phyloP scores from a whole-genome alignment of 2,888 invertebrate genomes.

The Agonopterix alstromeriana region DNA sequence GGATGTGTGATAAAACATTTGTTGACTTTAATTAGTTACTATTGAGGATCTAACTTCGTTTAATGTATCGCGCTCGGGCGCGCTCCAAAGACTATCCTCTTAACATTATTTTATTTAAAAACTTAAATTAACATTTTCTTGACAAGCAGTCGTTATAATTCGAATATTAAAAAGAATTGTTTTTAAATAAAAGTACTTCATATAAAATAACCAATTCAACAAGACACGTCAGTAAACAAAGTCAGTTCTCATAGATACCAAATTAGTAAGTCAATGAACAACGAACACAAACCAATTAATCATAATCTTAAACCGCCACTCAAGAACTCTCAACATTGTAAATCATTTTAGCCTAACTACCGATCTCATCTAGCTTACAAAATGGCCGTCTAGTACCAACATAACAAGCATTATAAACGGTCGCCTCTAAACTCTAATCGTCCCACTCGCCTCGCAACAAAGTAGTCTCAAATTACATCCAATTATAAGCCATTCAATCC shows the following conservation, averaged over 20 bases:
- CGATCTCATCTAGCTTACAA: slow-evolving; percentile 45
- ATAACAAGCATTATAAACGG: slow-evolving; percentile 51
- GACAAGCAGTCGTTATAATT: too few species aligned
- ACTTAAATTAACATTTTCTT: too few species aligned
- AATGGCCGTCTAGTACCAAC: slow-evolving; percentile 55
- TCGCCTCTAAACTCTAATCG: slow-evolving; percentile 56
- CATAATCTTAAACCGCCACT: slow-evolving; percentile 39
- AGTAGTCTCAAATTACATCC: slow-evolving; percentile 72
- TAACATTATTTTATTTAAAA: too few species aligned
- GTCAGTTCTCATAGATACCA: not conserved
- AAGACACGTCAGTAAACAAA: too few species aligned
- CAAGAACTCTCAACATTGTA: slow-evolving; percentile 40
- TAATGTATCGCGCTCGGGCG: too few species aligned
- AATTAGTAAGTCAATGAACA: not conserved
- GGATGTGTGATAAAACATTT: too few species aligned
- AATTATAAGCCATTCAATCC: slow-evolving; percentile 74
- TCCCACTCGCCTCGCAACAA: slow-evolving; percentile 58
- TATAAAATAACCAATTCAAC: too few species aligned
- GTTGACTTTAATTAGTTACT: too few species aligned
- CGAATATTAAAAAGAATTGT: too few species aligned
- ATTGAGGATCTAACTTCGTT: too few species aligned
- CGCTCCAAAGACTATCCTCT: too few species aligned
- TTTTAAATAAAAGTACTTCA: too few species aligned
- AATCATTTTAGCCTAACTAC: slow-evolving; percentile 55
- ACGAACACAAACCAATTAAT: slow-evolving; percentile 38